Conservation (phyloP, 2,797 vertebrate species). For the Chaenodraco wilsoni region DNA sequence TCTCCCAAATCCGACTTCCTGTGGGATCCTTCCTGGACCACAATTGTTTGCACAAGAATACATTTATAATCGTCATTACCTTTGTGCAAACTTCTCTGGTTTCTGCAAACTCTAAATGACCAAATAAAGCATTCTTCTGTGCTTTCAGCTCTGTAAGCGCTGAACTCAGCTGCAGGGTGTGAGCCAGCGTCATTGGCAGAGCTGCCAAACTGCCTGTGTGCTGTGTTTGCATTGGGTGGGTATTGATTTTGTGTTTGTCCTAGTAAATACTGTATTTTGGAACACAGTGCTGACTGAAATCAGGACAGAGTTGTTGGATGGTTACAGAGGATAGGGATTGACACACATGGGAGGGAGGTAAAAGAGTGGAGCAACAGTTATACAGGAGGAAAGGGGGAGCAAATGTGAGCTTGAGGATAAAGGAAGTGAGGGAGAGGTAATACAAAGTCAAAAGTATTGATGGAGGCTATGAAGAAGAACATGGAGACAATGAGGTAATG, state of each 20-base stretch:
- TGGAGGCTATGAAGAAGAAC: not conserved
- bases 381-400: constrained; percentile 6
- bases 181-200: constrained; percentile 63
- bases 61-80: not conserved
- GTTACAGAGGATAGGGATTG: constrained; percentile 47
- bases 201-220: constrained; percentile 55
- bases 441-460: constrained; percentile 11
- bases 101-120: not conserved
- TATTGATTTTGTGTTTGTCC: constrained; percentile 77
- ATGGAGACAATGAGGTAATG: not conserved
- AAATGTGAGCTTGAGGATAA: constrained; percentile 3
- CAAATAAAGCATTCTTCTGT: constrained; percentile 2
- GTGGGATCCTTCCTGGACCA: not conserved
- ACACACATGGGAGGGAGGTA: constrained; percentile 51
- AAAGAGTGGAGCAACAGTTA: constrained; percentile 40
- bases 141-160: constrained; percentile 51
- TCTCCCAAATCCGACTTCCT: not conserved
- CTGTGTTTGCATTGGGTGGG: constrained; percentile 67
- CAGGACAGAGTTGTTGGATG: constrained; percentile 62
- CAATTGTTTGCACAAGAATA: not conserved
- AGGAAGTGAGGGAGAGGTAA: not conserved
- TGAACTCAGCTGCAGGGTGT: constrained; percentile 54
- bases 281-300: constrained; percentile 60
- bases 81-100: not conserved
- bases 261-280: constrained; percentile 72